Percentiles rank a stretch among this genome's conserved stretches.
Conservation (phyloP, 2,888 invertebrate species). For the Tipula lateralis region DNA sequence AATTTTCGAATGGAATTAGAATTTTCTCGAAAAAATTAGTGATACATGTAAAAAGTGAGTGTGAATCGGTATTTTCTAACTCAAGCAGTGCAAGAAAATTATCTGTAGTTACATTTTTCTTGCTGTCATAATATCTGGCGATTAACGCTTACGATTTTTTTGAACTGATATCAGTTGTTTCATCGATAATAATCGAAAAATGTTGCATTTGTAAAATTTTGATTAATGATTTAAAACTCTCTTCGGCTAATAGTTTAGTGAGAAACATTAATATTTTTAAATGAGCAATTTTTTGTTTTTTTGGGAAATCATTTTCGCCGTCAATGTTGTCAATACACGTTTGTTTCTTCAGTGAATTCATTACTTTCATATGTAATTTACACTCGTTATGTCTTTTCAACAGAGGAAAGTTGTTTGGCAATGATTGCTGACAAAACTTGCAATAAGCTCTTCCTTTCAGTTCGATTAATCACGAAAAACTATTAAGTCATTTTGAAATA, state of each 20-base stretch:
- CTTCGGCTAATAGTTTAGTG: background rate
- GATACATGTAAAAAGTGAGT: no score
- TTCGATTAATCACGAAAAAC: background rate
- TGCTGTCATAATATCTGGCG: background rate
- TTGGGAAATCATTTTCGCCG: no score
- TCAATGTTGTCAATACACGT: no score
- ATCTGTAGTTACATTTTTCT: background rate
- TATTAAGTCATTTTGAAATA: background rate
- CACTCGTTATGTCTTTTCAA: no score
- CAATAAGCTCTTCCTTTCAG: background rate
- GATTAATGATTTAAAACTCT: no score
- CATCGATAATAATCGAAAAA: no score
- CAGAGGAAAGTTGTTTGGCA: background rate
- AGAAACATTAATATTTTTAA: background rate
- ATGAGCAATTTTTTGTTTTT: background rate
- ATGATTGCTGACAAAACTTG: background rate
- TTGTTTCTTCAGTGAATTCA: no score
- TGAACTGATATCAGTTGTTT: no score
- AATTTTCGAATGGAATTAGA: no score
- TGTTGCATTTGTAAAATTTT: no score
- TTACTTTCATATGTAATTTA: no score
- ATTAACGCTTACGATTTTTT: background rate
- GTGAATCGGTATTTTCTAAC: background rate
- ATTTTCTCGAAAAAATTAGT: no score
- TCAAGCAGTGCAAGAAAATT: background rate